phyloP scores from a whole-genome alignment of 2,113 vertebrate genomes.

The Peromyscus californicus region DNA sequence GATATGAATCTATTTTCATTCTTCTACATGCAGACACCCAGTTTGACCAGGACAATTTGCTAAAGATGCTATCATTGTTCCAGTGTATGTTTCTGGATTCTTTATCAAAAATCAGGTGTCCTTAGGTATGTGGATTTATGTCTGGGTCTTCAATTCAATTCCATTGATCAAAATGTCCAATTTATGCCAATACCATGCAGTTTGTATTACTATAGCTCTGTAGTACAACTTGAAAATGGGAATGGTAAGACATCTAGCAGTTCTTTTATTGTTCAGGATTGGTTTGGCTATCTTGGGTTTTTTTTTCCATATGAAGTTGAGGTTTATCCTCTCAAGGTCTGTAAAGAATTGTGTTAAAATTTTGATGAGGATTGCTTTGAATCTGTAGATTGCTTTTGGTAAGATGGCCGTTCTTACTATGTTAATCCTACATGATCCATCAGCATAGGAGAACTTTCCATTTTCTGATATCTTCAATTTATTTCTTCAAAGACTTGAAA shows the following conservation, averaged over 20 bases:
- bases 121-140: background rate
- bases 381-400: background rate
- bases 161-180: background rate
- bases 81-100: background rate
- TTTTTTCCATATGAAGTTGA: background rate
- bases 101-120: background rate
- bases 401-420: background rate
- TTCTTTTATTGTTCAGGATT: background rate
- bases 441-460: too few relatives aligned
- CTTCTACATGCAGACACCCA: background rate
- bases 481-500: too few relatives aligned
- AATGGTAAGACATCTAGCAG: background rate
- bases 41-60: background rate
- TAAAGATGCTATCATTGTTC: background rate
- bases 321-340: background rate
- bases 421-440: too few relatives aligned
- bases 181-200: background rate
- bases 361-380: background rate
- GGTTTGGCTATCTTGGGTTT: background rate
- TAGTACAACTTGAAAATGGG: background rate
- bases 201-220: background rate
- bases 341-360: background rate
- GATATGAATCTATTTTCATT: background rate
- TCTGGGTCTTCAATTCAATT: background rate
- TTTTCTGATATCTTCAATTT: too few relatives aligned